These are phyloP conservation scores for Patella depressa DNA, from an alignment of 2,888 invertebrate genomes.

Conservation along the genomic window DNA sequence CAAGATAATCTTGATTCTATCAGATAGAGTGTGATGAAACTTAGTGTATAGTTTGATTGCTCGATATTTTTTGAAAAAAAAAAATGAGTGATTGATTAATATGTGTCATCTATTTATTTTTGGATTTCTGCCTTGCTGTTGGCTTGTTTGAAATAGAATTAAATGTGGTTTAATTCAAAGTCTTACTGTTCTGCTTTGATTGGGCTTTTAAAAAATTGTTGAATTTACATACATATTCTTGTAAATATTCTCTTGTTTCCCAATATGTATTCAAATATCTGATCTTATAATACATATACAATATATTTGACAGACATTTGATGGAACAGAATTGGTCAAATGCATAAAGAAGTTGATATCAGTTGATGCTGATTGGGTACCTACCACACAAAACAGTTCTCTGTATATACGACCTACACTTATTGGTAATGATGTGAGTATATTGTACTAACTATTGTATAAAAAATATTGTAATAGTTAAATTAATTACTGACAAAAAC, in stretches of 20 bases:
- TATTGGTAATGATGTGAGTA: constrained; percentile 94
- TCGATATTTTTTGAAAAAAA: too few species aligned
- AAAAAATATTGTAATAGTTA: too few species aligned
- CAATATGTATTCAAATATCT: background rate
- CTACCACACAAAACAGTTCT: constrained; percentile 85
- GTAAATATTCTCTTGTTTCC: background rate
- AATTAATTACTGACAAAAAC: too few species aligned
- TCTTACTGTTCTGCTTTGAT: background rate
- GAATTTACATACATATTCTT: background rate
- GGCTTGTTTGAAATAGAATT: background rate
- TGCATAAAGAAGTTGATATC: constrained; percentile 87
- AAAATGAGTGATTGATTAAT: too few species aligned
- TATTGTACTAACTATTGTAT: too few species aligned
- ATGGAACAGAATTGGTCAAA: constrained; percentile 86
- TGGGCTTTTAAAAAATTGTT: background rate
- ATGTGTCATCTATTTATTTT: too few species aligned
- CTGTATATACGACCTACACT: constrained; percentile 96
- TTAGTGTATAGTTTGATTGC: too few species aligned
- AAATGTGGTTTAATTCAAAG: background rate
- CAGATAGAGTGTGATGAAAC: too few species aligned
- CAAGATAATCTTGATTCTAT: too few species aligned
- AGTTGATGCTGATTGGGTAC: constrained; percentile 98
- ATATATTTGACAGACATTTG: constrained; percentile 78
- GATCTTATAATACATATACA: background rate
- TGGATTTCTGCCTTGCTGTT: too few species aligned